Evolutionary conservation across 2,888 invertebrate genomes (phyloP).

Genomic region (Chloroclystis v-ata): DNA sequence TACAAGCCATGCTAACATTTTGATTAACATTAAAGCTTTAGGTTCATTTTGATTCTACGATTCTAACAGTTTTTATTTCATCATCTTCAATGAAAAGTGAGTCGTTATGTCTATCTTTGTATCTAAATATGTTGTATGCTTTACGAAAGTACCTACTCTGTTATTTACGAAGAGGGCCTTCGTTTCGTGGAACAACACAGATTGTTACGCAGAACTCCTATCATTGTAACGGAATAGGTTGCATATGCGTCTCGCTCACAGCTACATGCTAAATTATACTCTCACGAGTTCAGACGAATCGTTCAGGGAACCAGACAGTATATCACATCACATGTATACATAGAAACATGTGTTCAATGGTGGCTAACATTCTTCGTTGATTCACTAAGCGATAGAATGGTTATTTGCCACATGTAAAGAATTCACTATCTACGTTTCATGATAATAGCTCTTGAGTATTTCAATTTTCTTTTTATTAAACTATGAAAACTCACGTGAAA

Average conservation of each 20-base stretch:
- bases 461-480: slow-evolving; percentile 9
- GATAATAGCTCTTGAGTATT: too few species aligned
- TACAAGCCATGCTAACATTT: too few species aligned
- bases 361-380: slow-evolving; percentile 13
- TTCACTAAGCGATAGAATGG: slow-evolving; percentile 17
- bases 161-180: too few species aligned
- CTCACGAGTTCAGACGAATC: slow-evolving; percentile 15
- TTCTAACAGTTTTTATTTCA: too few species aligned
- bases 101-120: too few species aligned
- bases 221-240: slow-evolving; percentile 6
- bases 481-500: too few species aligned
- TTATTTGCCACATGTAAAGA: slow-evolving; percentile 12
- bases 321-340: neutral
- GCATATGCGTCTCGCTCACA: slow-evolving; percentile 8
- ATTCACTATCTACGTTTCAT: neutral
- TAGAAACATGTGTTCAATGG: slow-evolving; percentile 4
- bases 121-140: too few species aligned
- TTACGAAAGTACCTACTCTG: too few species aligned
- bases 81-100: too few species aligned
- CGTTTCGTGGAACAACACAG: too few species aligned
- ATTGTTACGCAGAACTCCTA: neutral
- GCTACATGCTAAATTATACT: slow-evolving; percentile 17
- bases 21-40: too few species aligned
- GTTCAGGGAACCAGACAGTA: slow-evolving; percentile 13
- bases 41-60: too few species aligned